Conservation (phyloP, 1,140 invertebrate species). For the Telenomus remus region DNA sequence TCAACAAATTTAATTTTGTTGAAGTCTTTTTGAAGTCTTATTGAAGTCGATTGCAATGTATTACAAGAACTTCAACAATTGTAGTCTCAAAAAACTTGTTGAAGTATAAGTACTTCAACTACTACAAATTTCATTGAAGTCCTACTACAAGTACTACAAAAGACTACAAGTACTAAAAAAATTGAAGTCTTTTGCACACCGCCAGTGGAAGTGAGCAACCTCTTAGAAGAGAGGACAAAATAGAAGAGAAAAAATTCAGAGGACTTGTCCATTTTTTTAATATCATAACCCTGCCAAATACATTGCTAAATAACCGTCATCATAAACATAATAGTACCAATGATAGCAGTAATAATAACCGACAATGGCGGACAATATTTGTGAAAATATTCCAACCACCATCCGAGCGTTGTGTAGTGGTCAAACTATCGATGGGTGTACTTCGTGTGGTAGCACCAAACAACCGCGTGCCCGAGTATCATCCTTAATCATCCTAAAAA, state of each 20-base stretch:
- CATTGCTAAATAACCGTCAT: slow-evolving; percentile 74
- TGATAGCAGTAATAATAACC: slow-evolving; percentile 63
- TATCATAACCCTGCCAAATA: slow-evolving; percentile 76
- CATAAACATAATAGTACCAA: slow-evolving; percentile 67
- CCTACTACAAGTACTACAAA: no score
- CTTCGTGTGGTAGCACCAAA: slow-evolving; percentile 27
- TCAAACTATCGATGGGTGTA: slow-evolving; percentile 61
- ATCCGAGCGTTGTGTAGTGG: slow-evolving; percentile 58
- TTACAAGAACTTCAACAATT: no score
- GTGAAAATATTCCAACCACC: slow-evolving; percentile 66
- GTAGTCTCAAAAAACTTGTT: no score
- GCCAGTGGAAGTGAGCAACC: no score
- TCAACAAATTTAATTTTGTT: no score
- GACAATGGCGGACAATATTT: slow-evolving; percentile 62
- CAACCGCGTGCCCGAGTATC: slow-evolving; percentile 53
- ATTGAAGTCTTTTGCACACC: no score
- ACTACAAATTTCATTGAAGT: no score
- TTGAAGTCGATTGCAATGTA: no score
- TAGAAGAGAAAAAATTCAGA: slow-evolving; percentile 16
- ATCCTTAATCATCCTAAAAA: slow-evolving; percentile 48
- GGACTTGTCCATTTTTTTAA: slow-evolving; percentile 67
- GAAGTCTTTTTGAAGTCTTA: no score
- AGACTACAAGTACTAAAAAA: no score
- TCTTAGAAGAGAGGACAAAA: no score
- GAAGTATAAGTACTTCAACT: no score